Base-by-base conservation (phyloP, 2,888 invertebrate species). In the Tanypteryx hageni region DNA sequence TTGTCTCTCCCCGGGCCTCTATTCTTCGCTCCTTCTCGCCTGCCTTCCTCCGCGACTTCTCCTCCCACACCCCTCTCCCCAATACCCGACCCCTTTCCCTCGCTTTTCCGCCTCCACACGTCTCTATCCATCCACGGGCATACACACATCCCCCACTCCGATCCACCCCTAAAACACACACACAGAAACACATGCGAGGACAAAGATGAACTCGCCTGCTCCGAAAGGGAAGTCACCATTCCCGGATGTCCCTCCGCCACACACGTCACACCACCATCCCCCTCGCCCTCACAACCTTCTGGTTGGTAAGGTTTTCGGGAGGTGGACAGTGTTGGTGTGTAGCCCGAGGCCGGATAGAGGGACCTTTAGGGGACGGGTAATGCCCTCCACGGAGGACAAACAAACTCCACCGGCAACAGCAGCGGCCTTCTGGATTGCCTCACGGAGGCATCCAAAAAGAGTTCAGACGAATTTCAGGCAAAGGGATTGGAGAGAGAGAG, bases 1-100 rank as follows among this genome's bases (percentile, higher is more conserved):
- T 86, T 86, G 86, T 86, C 61, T 44, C 64, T 89, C 89, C 89
- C 89, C 61, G 89, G 89, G 64, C 86, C 86, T 86, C 86, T 11
- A 68, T 68, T 68, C 68, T 68, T 68, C 68, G 68, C 68, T 22
- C 22, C 31, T 31, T 57, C 61, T 31, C 85, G 44, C 44, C 44
- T 44, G 44, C 44, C 44, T 44, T 44, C 44, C 58, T 31, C 86
- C 61, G 27, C 27, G 84, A 84, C 85, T 58, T 27, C 61, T 61
- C 44, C 31, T 31, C 1, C 44, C 14, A 13, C 44, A 11, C 16
- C 82, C 31, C 13, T 13, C 31, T 11, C 64, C 64, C 64, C 64
- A 64, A 5, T 7, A 11, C 64, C 64, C 83, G 44, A 16, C 18
- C 18, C 8, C 16, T 14, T 57, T n/a, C 57, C 18, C 31, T 18